These are phyloP conservation scores for Gonocerus acuteangulatus DNA, from an alignment of 2,888 invertebrate species.

Conservation along the genomic window DNA sequence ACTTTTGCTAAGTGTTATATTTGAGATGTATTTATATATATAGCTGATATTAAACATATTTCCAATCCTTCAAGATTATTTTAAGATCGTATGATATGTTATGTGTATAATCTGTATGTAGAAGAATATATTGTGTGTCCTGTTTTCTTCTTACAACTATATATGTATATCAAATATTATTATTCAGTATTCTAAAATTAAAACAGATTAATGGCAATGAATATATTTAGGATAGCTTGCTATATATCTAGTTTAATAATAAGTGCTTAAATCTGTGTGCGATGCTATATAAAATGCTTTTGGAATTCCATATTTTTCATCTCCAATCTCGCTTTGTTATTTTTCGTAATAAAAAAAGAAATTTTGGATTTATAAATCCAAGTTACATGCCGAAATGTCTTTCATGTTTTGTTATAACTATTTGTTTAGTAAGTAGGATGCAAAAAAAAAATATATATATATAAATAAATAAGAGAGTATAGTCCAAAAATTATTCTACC, in stretches of 20 bases:
- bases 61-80: neutral
- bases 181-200: conserved; percentile 15
- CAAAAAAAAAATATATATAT: conserved; percentile 4
- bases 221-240: conserved; percentile 9
- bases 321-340: conserved; percentile 1
- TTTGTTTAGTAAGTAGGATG: conserved; percentile 12
- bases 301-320: conserved; percentile 11
- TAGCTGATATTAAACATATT: neutral
- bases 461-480: conserved; percentile 9
- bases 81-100: neutral
- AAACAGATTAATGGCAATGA: neutral
- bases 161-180: neutral
- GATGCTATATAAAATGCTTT: conserved; percentile 10
- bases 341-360: conserved; percentile 3
- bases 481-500: conserved; percentile 22
- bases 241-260: conserved; percentile 16
- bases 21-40: neutral
- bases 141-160: neutral
- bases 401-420: conserved; percentile 22
- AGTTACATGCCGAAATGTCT: conserved; percentile 21
- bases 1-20: too few relatives aligned
- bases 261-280: conserved; percentile 22
- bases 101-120: conserved; percentile 11
- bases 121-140: neutral
- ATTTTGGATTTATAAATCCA: conserved; percentile 4